Conservation (phyloP, 2,797 vertebrate species). For the Neomorphus geoffroyi region DNA sequence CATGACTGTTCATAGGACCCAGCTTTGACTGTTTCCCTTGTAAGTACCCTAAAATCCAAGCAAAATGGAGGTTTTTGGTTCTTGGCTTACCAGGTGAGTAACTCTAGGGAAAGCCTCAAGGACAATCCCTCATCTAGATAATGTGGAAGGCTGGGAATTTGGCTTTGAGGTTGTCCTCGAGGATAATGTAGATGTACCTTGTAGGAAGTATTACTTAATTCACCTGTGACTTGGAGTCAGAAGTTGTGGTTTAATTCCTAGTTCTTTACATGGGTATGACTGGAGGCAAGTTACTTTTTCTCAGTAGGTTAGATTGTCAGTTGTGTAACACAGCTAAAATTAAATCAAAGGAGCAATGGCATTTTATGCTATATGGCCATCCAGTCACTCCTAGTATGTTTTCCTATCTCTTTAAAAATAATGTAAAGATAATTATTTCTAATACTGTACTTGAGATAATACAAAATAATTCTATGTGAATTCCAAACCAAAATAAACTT, state of each 20-base stretch:
- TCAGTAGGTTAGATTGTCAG: not conserved
- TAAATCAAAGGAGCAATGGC: not conserved
- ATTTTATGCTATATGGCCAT: not conserved
- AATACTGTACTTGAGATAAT: not conserved
- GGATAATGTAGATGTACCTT: constrained; percentile 1
- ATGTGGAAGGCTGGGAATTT: not conserved
- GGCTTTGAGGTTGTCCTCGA: constrained; percentile 39
- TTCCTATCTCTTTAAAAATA: not conserved
- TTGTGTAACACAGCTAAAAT: not conserved
- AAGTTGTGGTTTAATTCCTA: constrained; percentile 25
- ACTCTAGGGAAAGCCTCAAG: not conserved
- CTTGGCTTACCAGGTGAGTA: not conserved
- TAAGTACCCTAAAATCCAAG: not conserved
- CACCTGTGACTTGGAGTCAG: not conserved
- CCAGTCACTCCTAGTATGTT: not conserved
- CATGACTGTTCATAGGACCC: not conserved
- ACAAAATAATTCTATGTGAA: not conserved
- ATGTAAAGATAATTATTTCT: not conserved
- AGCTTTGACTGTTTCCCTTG: not conserved
- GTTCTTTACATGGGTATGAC: not conserved
- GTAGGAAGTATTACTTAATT: constrained; percentile 34
- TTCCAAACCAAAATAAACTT: not conserved
- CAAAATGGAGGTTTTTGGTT: constrained; percentile 11
- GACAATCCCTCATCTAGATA: not conserved
- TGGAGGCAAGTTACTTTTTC: constrained; percentile 17